Conservation (phyloP, 92 coral and sea anemone genomes). For the Paragorgia papillata region DNA sequence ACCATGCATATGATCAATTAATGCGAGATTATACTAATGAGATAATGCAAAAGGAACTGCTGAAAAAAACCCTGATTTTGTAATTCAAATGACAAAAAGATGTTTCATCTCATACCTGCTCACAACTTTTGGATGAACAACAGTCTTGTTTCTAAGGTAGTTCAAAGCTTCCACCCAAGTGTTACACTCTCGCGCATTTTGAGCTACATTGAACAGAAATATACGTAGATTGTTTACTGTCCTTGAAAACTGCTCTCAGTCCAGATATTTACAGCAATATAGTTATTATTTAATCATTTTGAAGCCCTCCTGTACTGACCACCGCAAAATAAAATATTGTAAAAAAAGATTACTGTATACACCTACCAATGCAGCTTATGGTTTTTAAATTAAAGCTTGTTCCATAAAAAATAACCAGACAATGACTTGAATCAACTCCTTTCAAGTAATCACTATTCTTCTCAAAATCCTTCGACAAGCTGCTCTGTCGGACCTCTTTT, state of each 20-base stretch:
- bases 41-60: not conserved
- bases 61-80: not conserved
- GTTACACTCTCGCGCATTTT: constrained; percentile 81
- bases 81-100: too few species aligned
- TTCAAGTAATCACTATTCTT: constrained; percentile 76
- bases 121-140: constrained; percentile 80
- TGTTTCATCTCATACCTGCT: constrained; percentile 62
- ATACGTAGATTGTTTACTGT: too few species aligned
- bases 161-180: constrained; percentile 92
- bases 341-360: not conserved
- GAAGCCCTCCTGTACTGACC: too few species aligned
- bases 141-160: constrained; percentile 76
- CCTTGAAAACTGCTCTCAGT: too few species aligned
- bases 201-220: constrained; percentile 61
- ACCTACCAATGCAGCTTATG: constrained; percentile 86
- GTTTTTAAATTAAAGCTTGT: constrained; percentile 90
- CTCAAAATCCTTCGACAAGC: constrained; percentile 90
- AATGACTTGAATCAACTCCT: constrained; percentile 85
- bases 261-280: too few species aligned
- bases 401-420: constrained; percentile 90
- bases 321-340: too few species aligned
- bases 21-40: too few species aligned
- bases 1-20: too few species aligned
- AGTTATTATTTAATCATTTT: too few species aligned
- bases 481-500: constrained; percentile 90